Percentiles rank a stretch among this genome's conserved stretches.
These are phyloP conservation scores for Byasa hedistus DNA, from an alignment of 2,888 invertebrate species.

Conservation along the genomic window DNA sequence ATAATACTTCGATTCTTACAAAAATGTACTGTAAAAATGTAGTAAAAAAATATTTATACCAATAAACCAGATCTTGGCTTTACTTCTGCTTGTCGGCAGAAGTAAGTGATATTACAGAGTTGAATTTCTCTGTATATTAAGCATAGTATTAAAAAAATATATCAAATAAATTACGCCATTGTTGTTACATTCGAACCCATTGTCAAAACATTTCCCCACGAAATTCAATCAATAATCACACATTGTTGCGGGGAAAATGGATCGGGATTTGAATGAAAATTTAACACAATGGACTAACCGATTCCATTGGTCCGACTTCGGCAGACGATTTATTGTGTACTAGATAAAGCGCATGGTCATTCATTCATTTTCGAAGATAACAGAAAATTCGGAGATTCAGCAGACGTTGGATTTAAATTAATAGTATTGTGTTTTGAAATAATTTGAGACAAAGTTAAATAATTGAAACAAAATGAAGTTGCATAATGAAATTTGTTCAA, in stretches of 20 bases:
- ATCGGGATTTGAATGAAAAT: slow-evolving; percentile 30
- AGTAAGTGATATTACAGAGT: too few species aligned
- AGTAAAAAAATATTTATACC: too few species aligned
- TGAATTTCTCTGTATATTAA: too few species aligned
- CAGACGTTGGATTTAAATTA: neutral
- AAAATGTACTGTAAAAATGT: too few species aligned
- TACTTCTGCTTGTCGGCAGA: too few species aligned
- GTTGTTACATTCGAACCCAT: neutral
- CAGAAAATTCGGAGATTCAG: slow-evolving; percentile 19
- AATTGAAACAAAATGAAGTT: neutral
- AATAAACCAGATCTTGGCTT: too few species aligned
- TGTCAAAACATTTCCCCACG: slow-evolving; percentile 20
- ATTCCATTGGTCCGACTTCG: slow-evolving; percentile 26
- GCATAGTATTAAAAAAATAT: too few species aligned
- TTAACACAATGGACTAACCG: slow-evolving; percentile 30
- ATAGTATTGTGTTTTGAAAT: neutral
- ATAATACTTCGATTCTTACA: too few species aligned
- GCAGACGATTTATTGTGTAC: slow-evolving; percentile 29
- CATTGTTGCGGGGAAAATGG: slow-evolving; percentile 28
- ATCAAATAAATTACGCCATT: too few species aligned
- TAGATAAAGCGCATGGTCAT: slow-evolving; percentile 29
- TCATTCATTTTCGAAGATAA: slow-evolving; percentile 29
- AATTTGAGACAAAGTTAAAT: neutral
- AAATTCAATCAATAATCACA: slow-evolving; percentile 30
- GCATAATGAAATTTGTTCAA: neutral